Conservation (phyloP, 2,888 invertebrate genomes). For the Platycheirus albimanus region DNA sequence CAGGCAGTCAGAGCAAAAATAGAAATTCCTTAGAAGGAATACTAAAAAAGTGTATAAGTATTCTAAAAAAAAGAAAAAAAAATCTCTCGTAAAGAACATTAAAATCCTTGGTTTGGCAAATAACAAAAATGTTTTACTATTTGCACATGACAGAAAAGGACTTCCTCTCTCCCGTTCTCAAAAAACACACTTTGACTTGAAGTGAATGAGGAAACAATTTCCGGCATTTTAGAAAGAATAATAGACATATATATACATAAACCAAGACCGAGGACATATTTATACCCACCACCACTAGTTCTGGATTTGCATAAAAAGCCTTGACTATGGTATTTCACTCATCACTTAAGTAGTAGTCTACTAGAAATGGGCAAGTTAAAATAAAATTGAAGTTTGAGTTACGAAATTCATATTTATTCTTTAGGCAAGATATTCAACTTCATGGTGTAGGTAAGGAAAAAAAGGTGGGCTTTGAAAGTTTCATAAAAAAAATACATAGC, state of each 20-base stretch:
- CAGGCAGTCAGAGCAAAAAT: conserved; percentile 13
- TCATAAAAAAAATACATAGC: too few relatives aligned
- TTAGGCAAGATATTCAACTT: too few relatives aligned
- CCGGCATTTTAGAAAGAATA: conserved; percentile 65
- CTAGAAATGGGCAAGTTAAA: too few relatives aligned
- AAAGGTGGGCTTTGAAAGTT: too few relatives aligned
- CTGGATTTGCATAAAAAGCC: conserved; percentile 36
- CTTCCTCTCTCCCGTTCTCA: neutral
- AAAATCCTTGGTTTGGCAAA: conserved; percentile 72
- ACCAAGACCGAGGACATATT: conserved; percentile 13
- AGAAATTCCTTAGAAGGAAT: conserved; percentile 38
- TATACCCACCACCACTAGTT: neutral
- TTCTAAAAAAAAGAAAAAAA: too few relatives aligned
- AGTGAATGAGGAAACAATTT: conserved; percentile 63
- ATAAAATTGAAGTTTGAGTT: too few relatives aligned
- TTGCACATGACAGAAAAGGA: conserved; percentile 66
- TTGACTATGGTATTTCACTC: too few relatives aligned
- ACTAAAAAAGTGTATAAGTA: conserved; percentile 5
- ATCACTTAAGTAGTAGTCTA: too few relatives aligned
- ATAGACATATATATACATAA: conserved; percentile 34
- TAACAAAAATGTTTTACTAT: conserved; percentile 70
- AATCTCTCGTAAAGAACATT: conserved; percentile 45
- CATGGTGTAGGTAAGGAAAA: too few relatives aligned
- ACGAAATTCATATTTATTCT: too few relatives aligned
- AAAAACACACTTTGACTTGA: neutral